Evolutionary conservation across 2,888 invertebrate species (phyloP), one percentile per base, ranked within the genome.

Genomic region (Tridacna gigas): DNA sequence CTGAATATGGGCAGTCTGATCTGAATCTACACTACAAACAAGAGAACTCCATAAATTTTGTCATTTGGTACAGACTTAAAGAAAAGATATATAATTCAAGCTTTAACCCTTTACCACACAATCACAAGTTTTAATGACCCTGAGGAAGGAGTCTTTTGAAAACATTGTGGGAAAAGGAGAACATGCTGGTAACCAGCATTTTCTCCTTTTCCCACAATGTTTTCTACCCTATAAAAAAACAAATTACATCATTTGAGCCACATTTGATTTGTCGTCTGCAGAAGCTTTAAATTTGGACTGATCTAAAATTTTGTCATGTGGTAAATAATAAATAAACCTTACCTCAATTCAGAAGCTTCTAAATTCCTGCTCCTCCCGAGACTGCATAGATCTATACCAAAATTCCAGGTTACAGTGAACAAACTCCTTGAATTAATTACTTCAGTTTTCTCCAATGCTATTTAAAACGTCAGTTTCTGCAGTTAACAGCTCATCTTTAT

Each of bases 91-190:
- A 37, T 37, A 37, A 37, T 37, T 37, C 2, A 37, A 7, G 37
- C 37, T 37, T 15, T 56, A 56, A 56, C 11, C 56, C 11, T 56
- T 56, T 56, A 15, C 56, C 3, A 3, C 56, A 56, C 20, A 56
- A 20, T 20, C 5, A 3, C 56, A 11, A 15, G 2, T 56, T 56
- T 20, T 9, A 20, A 9, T 11, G 11, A 15, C 56, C 2, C 56
- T 56, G 56, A 20, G 63, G n/a, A 20, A 63, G 13, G 0, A 63
- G 25, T 5, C 25, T 63, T 63, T n/a, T 25, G 63, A 63, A 63
- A 63, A 63, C 63, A 63, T 56, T 56, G 63, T 25, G 63, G 25
- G n/a, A 63, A 63, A 13, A 63, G 18, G 22, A 56, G 56, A 56
- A 56, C 2, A 20, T 56, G 56, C 5, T 63, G 12, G 13, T 22